phyloP scores from a whole-genome alignment of 2,888 invertebrate genomes.

The Cheilosia vulpina region DNA sequence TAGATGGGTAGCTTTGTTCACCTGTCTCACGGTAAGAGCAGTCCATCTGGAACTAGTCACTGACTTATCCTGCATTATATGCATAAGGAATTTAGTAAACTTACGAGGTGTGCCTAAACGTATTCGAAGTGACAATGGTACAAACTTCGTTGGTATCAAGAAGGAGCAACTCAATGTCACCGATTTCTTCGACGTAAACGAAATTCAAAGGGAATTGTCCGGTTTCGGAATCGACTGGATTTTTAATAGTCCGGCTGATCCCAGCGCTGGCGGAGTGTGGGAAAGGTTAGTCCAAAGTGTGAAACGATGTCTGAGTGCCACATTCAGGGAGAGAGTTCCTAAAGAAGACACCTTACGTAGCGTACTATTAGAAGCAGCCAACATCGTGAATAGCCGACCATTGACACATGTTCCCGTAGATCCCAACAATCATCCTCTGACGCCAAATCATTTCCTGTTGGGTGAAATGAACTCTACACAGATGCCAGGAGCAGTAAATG shows the following conservation, averaged over 20 bases:
- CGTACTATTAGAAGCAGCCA: slow-evolving; percentile 2
- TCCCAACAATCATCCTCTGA: not conserved
- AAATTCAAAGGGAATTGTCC: not conserved
- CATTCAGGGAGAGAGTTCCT: not conserved
- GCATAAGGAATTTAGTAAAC: not conserved
- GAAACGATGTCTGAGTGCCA: not conserved
- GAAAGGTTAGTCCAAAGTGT: slow-evolving; percentile 9
- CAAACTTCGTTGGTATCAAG: not conserved
- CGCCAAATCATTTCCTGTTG: slow-evolving; percentile 14
- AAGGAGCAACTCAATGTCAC: not conserved
- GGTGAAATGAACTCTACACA: not conserved
- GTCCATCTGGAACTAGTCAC: not conserved
- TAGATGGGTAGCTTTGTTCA: too few species aligned
- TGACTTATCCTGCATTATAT: not conserved
- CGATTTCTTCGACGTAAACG: not conserved
- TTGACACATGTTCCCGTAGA: slow-evolving; percentile 4
- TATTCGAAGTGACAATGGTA: not conserved
- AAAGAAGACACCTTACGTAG: not conserved
- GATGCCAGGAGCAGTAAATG: not conserved
- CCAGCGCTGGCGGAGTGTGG: slow-evolving; percentile 36
- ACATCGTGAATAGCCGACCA: slow-evolving; percentile 19
- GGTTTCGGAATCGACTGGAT: not conserved
- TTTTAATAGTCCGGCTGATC: not conserved
- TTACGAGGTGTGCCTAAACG: not conserved
- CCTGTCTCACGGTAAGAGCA: not conserved